Evolutionary conservation across 2,797 vertebrate genomes (phyloP).

Genomic region (Sebastiscus albofasciatus): DNA sequence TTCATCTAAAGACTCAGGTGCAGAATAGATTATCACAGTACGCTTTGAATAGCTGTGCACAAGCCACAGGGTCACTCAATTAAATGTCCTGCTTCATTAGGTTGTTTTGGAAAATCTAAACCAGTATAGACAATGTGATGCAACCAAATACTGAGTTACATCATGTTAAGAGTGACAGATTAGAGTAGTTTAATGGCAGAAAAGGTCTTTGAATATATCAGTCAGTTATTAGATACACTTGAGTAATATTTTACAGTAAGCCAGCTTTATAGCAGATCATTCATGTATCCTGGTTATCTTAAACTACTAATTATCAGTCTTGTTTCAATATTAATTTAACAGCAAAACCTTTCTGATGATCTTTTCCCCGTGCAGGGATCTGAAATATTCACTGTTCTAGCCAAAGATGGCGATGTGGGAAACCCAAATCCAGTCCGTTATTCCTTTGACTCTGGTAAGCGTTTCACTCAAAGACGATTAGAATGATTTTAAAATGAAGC

Average conservation of each 20-base stretch:
- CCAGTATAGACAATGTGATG: background rate
- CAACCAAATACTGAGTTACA: background rate
- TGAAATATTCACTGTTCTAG: slow-evolving; percentile 90
- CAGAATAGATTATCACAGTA: background rate
- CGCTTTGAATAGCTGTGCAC: background rate
- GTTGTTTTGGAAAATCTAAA: background rate
- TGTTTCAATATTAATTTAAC: background rate
- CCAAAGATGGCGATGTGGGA: slow-evolving; percentile 92
- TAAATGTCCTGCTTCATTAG: background rate
- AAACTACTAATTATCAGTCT: background rate
- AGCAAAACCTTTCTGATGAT: background rate
- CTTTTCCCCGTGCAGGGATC: slow-evolving; percentile 84
- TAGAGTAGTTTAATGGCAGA: background rate
- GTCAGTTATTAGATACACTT: background rate
- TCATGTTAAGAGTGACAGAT: background rate
- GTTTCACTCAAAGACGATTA: background rate
- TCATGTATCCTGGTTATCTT: background rate
- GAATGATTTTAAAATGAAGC: background rate
- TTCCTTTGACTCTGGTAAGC: slow-evolving; percentile 88
- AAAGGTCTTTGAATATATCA: background rate
- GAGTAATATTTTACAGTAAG: background rate
- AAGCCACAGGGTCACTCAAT: background rate
- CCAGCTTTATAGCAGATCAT: background rate
- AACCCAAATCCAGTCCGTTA: slow-evolving; percentile 90
- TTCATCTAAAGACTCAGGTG: background rate